Percentiles rank a stretch among this genome's conserved stretches.
These are phyloP conservation scores for Caenorhabditis panamensis DNA, from an alignment of 2,888 invertebrate species.

Conservation along the genomic window DNA sequence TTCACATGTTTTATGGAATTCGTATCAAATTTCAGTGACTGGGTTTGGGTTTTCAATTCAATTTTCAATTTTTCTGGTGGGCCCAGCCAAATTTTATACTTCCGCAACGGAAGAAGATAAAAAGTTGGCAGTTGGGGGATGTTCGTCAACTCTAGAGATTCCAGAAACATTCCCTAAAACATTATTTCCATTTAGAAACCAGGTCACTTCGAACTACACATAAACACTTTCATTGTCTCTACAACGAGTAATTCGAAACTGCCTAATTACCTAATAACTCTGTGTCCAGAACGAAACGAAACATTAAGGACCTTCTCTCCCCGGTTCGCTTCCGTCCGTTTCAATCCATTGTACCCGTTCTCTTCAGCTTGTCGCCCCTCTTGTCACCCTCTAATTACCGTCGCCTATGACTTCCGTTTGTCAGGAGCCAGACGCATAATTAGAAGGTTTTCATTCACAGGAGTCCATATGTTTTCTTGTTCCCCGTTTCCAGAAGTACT, in stretches of 20 bases:
- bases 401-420: slow-evolving; percentile 32
- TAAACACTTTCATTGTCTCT: not conserved
- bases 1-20: not conserved
- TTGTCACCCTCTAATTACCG: slow-evolving; percentile 46
- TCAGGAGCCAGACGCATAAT: slow-evolving; percentile 11
- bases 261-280: slow-evolving; percentile 4
- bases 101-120: slow-evolving; percentile 1
- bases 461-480: slow-evolving; percentile 4
- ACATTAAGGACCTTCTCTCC: not conserved
- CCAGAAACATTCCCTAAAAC: too few species aligned
- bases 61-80: not conserved
- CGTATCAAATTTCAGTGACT: not conserved
- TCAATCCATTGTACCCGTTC: slow-evolving; percentile 11
- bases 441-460: slow-evolving; percentile 38
- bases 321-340: not conserved
- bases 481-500: not conserved
- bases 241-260: not conserved
- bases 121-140: not conserved
- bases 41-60: not conserved
- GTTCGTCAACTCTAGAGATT: not conserved
- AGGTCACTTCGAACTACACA: not conserved
- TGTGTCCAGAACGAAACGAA: not conserved
- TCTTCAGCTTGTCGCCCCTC: slow-evolving; percentile 3
- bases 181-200: not conserved
- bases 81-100: slow-evolving; percentile 1